These are phyloP conservation scores for Eulacestoma nigropectus DNA, from an alignment of 2,113 vertebrate genomes.

Conservation along the genomic window DNA sequence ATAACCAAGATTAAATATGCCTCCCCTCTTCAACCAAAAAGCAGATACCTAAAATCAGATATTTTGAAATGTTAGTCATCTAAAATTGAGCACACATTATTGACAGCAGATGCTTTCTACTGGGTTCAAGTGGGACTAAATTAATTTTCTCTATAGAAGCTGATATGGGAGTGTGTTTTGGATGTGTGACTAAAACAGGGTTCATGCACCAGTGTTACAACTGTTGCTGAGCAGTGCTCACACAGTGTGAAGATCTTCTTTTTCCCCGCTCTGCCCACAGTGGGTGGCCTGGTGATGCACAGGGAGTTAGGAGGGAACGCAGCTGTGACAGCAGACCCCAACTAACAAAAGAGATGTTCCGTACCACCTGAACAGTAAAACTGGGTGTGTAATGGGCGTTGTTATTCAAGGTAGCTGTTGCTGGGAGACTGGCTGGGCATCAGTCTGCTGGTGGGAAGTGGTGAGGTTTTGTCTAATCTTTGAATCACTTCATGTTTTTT, in stretches of 20 bases:
- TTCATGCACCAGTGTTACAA: neutral
- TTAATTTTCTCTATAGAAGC: neutral
- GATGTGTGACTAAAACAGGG: neutral
- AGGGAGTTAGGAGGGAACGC: neutral
- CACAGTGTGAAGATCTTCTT: neutral
- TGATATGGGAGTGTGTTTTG: accelerated
- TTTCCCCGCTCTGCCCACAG: neutral
- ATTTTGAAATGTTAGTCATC: neutral
- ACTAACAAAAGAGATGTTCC: neutral
- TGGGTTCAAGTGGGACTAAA: neutral
- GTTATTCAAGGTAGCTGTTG: neutral
- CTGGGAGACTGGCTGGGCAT: neutral
- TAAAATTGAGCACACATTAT: neutral
- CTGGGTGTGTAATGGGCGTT: neutral
- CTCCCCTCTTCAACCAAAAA: neutral
- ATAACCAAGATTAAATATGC: neutral
- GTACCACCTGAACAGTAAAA: neutral
- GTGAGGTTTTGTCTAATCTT: neutral
- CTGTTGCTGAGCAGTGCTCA: neutral
- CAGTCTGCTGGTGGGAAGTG: neutral
- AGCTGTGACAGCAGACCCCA: neutral
- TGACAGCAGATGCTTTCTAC: neutral
- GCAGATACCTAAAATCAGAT: neutral
- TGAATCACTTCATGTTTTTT: neutral
- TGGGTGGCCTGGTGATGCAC: neutral